These are phyloP conservation scores for Kryptopterus vitreolus DNA, from an alignment of 2,797 vertebrate species.

Conservation along the genomic window DNA sequence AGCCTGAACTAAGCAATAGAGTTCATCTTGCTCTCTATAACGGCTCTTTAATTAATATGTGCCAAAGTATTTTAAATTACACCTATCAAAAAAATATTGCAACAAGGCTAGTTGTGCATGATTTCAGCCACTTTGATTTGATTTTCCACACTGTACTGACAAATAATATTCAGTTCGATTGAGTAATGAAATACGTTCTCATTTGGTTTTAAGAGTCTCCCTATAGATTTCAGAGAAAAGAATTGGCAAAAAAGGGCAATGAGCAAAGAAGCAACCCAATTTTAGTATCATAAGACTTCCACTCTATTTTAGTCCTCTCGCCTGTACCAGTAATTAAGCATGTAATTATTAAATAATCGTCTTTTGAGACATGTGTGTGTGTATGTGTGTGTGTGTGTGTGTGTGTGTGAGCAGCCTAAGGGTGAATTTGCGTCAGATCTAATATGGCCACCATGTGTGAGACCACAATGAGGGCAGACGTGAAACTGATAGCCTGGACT, in stretches of 20 bases:
- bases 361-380: conserved; percentile 54
- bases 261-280: conserved; percentile 60
- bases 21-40: conserved; percentile 23
- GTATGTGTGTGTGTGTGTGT: too few species aligned
- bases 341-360: conserved; percentile 66
- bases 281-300: conserved; percentile 61
- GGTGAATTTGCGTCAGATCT: conserved; percentile 62
- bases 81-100: background rate
- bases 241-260: conserved; percentile 13
- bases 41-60: background rate
- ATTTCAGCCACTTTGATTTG: background rate
- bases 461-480: conserved; percentile 38
- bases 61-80: conserved; percentile 6
- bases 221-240: background rate
- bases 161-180: background rate
- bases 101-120: background rate
- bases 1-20: conserved; percentile 61
- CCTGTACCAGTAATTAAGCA: conserved; percentile 62
- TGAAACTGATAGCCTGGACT: conserved; percentile 51
- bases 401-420: conserved; percentile 45
- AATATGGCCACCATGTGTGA: conserved; percentile 62
- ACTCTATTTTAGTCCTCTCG: conserved; percentile 58
- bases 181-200: background rate
- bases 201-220: background rate
- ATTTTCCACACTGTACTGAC: background rate